phyloP scores from a whole-genome alignment of 2,888 invertebrate genomes.

The Cerastoderma edule region DNA sequence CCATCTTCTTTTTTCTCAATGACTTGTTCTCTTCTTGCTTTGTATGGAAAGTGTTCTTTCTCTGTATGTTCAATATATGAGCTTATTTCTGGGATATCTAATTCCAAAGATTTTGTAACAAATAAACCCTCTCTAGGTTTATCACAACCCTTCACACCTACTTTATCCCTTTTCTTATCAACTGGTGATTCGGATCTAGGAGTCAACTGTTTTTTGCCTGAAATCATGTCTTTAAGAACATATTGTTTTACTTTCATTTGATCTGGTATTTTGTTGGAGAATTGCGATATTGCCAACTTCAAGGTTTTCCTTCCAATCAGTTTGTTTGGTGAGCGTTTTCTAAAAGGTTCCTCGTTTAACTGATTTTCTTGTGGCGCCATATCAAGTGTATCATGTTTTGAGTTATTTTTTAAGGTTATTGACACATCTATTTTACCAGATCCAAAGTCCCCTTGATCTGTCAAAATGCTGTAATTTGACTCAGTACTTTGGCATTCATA shows the following conservation, averaged over 20 bases:
- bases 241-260: slow-evolving; percentile 5
- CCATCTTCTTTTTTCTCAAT: background rate
- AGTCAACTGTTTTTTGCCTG: background rate
- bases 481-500: too few relatives aligned
- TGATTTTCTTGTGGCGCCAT: too few relatives aligned
- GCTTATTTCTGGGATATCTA: background rate
- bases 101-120: slow-evolving; percentile 6
- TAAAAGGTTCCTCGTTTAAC: too few relatives aligned
- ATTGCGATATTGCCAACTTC: slow-evolving; percentile 12
- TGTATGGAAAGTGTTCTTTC: background rate
- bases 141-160: background rate
- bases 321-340: background rate
- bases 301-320: background rate
- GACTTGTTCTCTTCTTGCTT: background rate
- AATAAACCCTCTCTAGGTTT: background rate
- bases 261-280: slow-evolving; percentile 21
- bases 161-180: background rate
- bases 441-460: too few relatives aligned
- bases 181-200: background rate
- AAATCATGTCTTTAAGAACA: background rate
- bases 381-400: background rate
- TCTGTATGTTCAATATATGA: background rate
- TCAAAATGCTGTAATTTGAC: background rate
- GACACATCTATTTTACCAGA: background rate
- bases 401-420: background rate